Conservation (phyloP, 2,113 vertebrate species). For the Brachypteracias leptosomus region DNA sequence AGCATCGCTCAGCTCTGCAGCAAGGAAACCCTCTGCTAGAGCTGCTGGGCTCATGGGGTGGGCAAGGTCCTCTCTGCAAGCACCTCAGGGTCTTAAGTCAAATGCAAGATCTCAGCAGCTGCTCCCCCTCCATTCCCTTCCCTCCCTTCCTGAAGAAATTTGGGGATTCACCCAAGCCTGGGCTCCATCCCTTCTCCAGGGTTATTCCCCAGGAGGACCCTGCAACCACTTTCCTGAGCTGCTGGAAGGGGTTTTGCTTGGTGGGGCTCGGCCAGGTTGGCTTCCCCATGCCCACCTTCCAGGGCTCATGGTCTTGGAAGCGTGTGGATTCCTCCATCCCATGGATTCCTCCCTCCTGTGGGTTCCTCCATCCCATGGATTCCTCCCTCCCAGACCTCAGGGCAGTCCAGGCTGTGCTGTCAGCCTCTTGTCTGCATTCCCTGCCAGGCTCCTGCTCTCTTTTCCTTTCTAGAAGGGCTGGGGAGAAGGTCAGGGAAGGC, state of each 20-base stretch:
- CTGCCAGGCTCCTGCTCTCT: background rate
- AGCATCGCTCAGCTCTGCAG: background rate
- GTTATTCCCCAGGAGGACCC: background rate
- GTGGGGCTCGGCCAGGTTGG: background rate
- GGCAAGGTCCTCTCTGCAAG: background rate
- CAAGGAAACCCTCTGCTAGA: background rate
- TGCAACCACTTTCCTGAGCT: background rate
- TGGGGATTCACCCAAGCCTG: background rate
- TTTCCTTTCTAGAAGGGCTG: background rate
- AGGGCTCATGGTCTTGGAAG: background rate
- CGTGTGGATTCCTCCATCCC: background rate
- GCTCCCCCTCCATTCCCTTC: background rate
- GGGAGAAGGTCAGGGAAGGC: background rate
- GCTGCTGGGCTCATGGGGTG: accelerated
- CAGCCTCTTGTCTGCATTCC: background rate
- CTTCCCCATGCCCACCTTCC: accelerated
- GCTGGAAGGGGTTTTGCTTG: background rate
- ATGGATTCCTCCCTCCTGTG: no score
- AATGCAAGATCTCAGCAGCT: background rate
- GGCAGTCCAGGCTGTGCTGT: background rate
- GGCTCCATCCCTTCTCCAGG: background rate
- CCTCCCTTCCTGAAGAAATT: accelerated
- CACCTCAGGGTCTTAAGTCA: accelerated
- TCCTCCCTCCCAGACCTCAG: background rate
- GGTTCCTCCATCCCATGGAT: no score